These are phyloP conservation scores for Drosophila yooni DNA, from an alignment of 2,888 invertebrate species.

Conservation along the genomic window DNA sequence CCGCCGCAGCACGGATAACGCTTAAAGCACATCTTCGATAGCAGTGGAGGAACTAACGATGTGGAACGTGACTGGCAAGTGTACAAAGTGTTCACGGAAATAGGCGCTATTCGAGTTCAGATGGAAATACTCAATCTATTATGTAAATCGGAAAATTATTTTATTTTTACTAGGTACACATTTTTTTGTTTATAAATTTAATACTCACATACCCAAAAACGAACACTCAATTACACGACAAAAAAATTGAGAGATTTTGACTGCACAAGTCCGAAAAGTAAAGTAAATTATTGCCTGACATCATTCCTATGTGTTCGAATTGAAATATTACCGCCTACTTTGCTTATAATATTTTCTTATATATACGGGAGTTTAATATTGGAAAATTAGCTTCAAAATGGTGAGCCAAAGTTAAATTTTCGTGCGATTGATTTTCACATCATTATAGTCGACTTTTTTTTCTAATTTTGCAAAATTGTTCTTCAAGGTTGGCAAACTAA, in stretches of 20 bases:
- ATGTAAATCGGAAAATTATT: background rate
- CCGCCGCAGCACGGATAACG: conserved; percentile 11
- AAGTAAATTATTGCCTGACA: background rate
- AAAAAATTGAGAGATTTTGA: background rate
- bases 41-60: background rate
- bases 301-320: background rate
- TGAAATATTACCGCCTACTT: background rate
- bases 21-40: conserved; percentile 15
- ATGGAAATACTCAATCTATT: background rate
- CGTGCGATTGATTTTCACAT: too few species aligned
- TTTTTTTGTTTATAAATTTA: background rate
- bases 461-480: too few species aligned
- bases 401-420: too few species aligned
- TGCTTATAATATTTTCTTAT: background rate
- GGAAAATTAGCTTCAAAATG: too few species aligned
- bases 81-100: background rate
- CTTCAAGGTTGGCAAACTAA: too few species aligned
- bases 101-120: background rate
- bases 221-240: conserved; percentile 9
- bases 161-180: background rate
- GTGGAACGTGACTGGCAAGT: background rate
- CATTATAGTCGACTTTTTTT: too few species aligned
- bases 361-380: too few species aligned
- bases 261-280: conserved; percentile 2
- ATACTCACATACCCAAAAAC: conserved; percentile 7